Evolutionary conservation across 1,140 invertebrate genomes (phyloP).

Genomic region (Microvelia longipes): DNA sequence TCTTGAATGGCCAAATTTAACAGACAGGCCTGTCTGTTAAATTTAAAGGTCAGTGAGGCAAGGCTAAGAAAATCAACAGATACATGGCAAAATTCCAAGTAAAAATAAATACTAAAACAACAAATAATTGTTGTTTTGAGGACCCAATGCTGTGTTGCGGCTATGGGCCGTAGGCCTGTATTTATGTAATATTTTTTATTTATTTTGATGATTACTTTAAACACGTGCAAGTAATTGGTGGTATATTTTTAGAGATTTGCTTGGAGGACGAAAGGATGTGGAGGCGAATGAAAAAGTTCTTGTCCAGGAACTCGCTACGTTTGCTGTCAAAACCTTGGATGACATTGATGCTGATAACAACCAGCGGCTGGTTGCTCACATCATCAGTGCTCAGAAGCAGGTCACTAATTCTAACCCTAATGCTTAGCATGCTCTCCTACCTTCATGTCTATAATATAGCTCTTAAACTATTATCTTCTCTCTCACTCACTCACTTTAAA

Average conservation of each 20-base stretch:
- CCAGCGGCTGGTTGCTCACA: slow-evolving; percentile 11
- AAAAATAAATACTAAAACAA: no score
- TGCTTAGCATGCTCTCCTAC: neutral
- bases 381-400: slow-evolving; percentile 17
- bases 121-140: no score
- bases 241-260: neutral
- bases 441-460: neutral
- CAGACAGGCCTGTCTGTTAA: no score
- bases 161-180: no score
- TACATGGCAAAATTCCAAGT: no score
- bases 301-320: slow-evolving; percentile 10
- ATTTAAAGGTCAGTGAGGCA: no score
- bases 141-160: no score
- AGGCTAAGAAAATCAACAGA: no score
- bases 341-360: slow-evolving; percentile 17
- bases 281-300: slow-evolving; percentile 1
- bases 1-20: no score
- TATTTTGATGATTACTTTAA: no score
- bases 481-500: neutral
- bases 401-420: neutral
- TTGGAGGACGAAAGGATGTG: slow-evolving; percentile 6
- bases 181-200: no score
- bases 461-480: neutral
- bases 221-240: no score
- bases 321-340: slow-evolving; percentile 16